Evolutionary conservation across 1,140 invertebrate genomes (phyloP).

Genomic region (Coptotermes formosanus): DNA sequence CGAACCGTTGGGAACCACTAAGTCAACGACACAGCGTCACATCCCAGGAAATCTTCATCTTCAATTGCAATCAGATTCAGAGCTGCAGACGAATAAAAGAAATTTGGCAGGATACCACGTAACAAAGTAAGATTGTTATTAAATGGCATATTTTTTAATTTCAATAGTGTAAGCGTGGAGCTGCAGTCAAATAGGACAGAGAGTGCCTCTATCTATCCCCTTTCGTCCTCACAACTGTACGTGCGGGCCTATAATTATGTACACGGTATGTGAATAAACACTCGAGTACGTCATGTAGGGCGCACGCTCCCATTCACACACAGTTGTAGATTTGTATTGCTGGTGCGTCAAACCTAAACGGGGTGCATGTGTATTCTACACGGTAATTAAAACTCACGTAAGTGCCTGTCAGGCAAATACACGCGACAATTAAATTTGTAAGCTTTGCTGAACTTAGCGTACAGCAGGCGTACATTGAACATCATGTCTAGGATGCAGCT

Average conservation of each 20-base stretch:
- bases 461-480: not conserved
- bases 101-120: too few relatives aligned
- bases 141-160: not conserved
- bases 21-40: too few relatives aligned
- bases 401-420: conserved; percentile 14
- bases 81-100: too few relatives aligned
- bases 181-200: not conserved
- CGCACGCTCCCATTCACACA: not conserved
- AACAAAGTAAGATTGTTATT: too few relatives aligned
- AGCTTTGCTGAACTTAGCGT: conserved; percentile 6
- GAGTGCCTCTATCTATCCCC: not conserved
- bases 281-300: not conserved
- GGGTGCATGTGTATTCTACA: not conserved
- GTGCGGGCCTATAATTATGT: conserved; percentile 6
- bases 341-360: not conserved
- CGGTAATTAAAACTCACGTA: conserved; percentile 4
- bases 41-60: too few relatives aligned
- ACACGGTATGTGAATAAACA: conserved; percentile 11
- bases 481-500: too few relatives aligned
- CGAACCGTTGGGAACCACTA: too few relatives aligned
- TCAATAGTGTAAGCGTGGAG: not conserved
- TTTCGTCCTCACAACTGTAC: not conserved
- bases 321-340: not conserved
- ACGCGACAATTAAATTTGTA: conserved; percentile 5
- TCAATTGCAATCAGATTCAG: too few relatives aligned